Evolutionary conservation across 2,888 invertebrate species (phyloP).

Genomic region (Alcis repandata): DNA sequence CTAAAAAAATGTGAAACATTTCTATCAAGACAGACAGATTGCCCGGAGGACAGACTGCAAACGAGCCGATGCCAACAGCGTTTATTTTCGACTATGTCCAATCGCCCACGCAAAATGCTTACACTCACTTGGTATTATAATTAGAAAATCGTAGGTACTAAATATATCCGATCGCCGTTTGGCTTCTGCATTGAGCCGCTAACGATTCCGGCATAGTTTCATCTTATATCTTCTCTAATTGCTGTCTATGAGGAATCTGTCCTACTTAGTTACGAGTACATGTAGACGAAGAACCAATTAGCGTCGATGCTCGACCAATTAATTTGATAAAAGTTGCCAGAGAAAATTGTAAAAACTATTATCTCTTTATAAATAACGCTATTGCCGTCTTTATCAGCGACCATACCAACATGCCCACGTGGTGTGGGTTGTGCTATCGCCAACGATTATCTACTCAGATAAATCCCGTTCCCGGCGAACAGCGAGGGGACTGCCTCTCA

Average conservation of each 20-base stretch:
- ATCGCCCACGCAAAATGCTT: conserved; percentile 83
- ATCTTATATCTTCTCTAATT: conserved; percentile 34
- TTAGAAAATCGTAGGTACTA: conserved; percentile 78
- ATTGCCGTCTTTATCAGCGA: conserved; percentile 44
- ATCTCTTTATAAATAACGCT: conserved; percentile 34
- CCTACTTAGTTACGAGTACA: conserved; percentile 24
- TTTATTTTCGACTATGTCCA: conserved; percentile 75
- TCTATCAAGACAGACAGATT: conserved; percentile 58
- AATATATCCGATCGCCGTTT: conserved; percentile 64
- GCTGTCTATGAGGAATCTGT: conserved; percentile 32
- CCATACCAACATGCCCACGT: conserved; percentile 44
- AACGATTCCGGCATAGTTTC: conserved; percentile 33
- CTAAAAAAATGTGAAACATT: conserved; percentile 50
- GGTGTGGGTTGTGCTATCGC: conserved; percentile 54
- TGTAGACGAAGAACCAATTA: conserved; percentile 25
- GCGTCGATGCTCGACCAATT: conserved; percentile 29
- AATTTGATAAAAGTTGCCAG: conserved; percentile 28
- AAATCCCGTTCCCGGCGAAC: conserved; percentile 65
- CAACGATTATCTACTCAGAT: conserved; percentile 72
- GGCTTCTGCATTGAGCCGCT: conserved; percentile 47
- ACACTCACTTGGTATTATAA: conserved; percentile 83
- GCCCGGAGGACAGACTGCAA: conserved; percentile 58
- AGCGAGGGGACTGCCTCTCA: conserved; percentile 64
- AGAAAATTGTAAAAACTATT: conserved; percentile 28
- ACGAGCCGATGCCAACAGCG: conserved; percentile 75